Evolutionary conservation across 2,113 vertebrate species (phyloP).

Genomic region (Hippocampus barbouri): DNA sequence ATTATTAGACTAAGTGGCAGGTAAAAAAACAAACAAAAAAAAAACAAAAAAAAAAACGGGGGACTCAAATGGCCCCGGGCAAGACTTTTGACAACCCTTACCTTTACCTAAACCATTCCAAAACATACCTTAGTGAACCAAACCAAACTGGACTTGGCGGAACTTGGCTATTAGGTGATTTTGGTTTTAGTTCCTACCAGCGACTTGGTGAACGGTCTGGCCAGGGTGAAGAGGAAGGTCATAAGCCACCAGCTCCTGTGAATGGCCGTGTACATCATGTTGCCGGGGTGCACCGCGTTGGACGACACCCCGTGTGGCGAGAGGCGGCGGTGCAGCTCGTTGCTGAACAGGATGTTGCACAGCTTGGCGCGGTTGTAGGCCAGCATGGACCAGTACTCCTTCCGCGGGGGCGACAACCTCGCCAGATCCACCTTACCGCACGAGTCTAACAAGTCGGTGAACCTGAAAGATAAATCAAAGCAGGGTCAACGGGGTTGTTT

Average conservation of each 20-base stretch:
- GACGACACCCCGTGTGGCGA: constrained; percentile 82
- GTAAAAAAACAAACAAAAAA: neutral
- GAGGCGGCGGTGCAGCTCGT: constrained; percentile 87
- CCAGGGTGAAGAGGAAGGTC: constrained; percentile 87
- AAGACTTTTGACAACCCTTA: neutral
- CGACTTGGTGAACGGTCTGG: constrained; percentile 93
- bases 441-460: constrained; percentile 84
- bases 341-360: constrained; percentile 92
- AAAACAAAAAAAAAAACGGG: neutral
- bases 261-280: constrained; percentile 90
- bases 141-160: neutral
- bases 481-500: constrained; percentile 1
- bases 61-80: neutral
- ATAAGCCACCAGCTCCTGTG: constrained; percentile 93
- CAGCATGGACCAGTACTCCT: constrained; percentile 93
- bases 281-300: constrained; percentile 91
- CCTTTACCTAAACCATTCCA: neutral
- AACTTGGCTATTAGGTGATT: neutral
- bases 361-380: constrained; percentile 96
- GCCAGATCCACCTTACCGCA: constrained; percentile 83
- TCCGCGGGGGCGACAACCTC: constrained; percentile 82
- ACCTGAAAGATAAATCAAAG: constrained; percentile 71
- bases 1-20: neutral
- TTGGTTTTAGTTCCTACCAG: constrained; percentile 79
- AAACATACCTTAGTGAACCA: neutral